A percentile compares a stretch with the other conserved stretches of the same genome.
Evolutionary conservation across 2,113 vertebrate species (phyloP).

Genomic region (Nothocercus nigrocapillus): DNA sequence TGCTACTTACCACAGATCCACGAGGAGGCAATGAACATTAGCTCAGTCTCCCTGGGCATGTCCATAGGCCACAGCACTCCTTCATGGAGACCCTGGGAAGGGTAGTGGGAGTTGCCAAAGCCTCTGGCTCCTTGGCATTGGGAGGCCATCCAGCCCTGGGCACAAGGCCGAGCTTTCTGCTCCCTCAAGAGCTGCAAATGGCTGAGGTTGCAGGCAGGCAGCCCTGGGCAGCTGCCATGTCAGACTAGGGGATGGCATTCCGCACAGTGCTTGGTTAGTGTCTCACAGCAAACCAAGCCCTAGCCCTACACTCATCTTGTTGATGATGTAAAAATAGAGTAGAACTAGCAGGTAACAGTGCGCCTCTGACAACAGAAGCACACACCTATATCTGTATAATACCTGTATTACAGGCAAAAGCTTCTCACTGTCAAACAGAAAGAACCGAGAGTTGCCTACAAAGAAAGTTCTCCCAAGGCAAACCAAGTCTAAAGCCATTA

Average conservation of each 20-base stretch:
- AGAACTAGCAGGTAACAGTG: neutral
- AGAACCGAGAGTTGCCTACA: neutral
- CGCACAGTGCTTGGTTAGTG: rapidly evolving
- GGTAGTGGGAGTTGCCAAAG: rapidly evolving
- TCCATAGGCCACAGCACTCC: rapidly evolving
- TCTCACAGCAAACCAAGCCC: neutral
- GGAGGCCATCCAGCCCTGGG: rapidly evolving
- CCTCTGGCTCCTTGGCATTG: rapidly evolving
- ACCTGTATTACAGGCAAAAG: neutral
- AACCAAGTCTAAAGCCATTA: neutral
- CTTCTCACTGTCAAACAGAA: rapidly evolving
- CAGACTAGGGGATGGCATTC: rapidly evolving
- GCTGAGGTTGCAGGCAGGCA: rapidly evolving
- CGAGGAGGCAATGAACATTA: rapidly evolving
- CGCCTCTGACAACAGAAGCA: neutral
- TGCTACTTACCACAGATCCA: neutral
- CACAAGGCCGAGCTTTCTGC: neutral
- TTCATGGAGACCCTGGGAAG: no score
- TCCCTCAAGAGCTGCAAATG: neutral
- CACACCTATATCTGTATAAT: neutral
- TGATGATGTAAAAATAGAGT: neutral
- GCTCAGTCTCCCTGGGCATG: neutral
- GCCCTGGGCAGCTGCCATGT: rapidly evolving
- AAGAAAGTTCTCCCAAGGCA: neutral
- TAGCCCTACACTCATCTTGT: neutral